Evolutionary conservation across 2,797 vertebrate species (phyloP).

Genomic region (Tangara arthus): DNA sequence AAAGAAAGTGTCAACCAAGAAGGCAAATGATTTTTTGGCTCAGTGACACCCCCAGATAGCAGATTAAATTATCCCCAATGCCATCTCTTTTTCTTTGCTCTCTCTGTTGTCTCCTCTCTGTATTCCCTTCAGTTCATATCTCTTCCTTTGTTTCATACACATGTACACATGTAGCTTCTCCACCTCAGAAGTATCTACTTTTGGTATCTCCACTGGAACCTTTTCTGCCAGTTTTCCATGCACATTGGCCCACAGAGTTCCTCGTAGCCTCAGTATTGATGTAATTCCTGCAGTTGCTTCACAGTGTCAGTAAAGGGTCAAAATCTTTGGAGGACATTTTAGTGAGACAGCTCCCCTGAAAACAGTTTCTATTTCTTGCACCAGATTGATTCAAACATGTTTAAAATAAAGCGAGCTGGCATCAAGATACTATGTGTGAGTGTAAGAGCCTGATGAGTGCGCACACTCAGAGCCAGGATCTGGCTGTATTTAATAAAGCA

Average conservation of each 20-base stretch:
- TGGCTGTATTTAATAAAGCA: constrained; percentile 56
- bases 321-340: background rate
- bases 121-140: background rate
- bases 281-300: background rate
- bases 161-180: background rate
- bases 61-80: background rate
- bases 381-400: constrained; percentile 14
- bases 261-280: background rate
- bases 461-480: background rate
- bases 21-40: background rate
- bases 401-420: constrained; percentile 43
- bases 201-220: background rate
- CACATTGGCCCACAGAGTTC: background rate
- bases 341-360: background rate
- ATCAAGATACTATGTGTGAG: background rate
- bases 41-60: background rate
- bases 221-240: background rate
- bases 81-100: background rate
- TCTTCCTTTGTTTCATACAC: background rate
- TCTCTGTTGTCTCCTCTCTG: background rate
- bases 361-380: constrained; percentile 30
- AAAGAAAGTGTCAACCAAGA: background rate
- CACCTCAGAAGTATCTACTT: background rate
- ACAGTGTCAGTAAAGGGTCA: background rate
- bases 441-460: background rate